Conservation (phyloP, 2,888 invertebrate genomes). For the Archips crataeganus region DNA sequence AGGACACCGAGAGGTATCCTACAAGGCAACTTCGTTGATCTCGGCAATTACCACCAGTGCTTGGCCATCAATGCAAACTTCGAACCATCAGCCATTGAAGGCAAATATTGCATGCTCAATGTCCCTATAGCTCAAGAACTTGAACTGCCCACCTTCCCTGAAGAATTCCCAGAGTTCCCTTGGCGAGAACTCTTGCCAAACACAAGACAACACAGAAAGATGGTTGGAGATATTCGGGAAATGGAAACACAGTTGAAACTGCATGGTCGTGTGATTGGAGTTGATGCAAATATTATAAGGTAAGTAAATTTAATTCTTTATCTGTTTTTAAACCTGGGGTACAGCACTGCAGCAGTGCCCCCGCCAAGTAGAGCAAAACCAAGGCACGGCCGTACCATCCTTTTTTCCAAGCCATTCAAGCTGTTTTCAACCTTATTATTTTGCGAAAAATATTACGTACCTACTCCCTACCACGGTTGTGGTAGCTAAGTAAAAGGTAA, state of each 20-base stretch:
- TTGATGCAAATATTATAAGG: slow-evolving; percentile 20
- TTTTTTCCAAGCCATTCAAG: too few species aligned
- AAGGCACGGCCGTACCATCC: too few species aligned
- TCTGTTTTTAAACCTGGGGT: too few species aligned
- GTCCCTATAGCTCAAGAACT: slow-evolving; percentile 48
- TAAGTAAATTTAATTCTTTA: not conserved
- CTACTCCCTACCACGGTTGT: too few species aligned
- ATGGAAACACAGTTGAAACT: not conserved
- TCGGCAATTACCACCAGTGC: slow-evolving; percentile 21
- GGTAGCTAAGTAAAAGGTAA: too few species aligned
- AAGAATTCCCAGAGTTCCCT: not conserved
- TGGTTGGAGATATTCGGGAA: slow-evolving; percentile 17
- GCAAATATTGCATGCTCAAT: slow-evolving; percentile 62
- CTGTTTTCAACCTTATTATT: too few species aligned
- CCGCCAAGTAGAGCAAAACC: too few species aligned
- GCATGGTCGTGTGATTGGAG: not conserved
- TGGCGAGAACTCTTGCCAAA: slow-evolving; percentile 41
- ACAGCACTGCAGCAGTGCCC: too few species aligned
- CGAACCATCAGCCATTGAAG: slow-evolving; percentile 22
- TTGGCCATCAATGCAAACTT: slow-evolving; percentile 8
- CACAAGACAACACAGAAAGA: slow-evolving; percentile 16
- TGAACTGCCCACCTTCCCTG: slow-evolving; percentile 46
- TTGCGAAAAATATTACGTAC: too few species aligned
- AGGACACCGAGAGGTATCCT: slow-evolving; percentile 12
- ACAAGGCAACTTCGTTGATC: not conserved